Evolutionary conservation across 2,888 invertebrate genomes (phyloP).

Genomic region (Scotopteryx bipunctaria): DNA sequence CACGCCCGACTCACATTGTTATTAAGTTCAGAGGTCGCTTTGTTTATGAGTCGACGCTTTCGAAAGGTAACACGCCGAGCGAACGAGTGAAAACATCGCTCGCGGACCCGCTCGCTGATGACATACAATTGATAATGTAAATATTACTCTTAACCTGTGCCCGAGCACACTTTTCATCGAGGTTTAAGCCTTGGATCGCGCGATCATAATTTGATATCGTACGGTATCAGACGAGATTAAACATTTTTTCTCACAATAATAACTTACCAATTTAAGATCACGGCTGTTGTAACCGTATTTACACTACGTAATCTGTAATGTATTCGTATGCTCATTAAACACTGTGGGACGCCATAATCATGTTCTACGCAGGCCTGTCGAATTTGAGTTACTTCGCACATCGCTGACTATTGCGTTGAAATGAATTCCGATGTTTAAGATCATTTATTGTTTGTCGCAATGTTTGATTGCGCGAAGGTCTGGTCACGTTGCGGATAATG

Average conservation of each 20-base stretch:
- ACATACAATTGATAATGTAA: conserved; percentile 80
- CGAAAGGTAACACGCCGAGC: conserved; percentile 78
- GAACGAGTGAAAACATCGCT: conserved; percentile 75
- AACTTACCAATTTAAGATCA: conserved; percentile 24
- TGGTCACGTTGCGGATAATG: conserved; percentile 66
- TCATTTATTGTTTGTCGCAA: conserved; percentile 53
- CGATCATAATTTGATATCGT: conserved; percentile 36
- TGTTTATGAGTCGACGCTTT: conserved; percentile 80
- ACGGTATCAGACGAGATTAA: conserved; percentile 25
- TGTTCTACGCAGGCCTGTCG: conserved; percentile 6
- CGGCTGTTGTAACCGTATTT: conserved; percentile 19
- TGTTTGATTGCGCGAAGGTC: conserved; percentile 63
- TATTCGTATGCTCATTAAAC: conserved; percentile 15
- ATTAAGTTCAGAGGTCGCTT: conserved; percentile 81
- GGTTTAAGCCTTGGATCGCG: conserved; percentile 47
- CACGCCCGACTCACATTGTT: conserved; percentile 80
- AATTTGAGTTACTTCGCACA: conserved; percentile 17
- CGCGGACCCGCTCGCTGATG: conserved; percentile 65
- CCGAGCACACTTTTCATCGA: conserved; percentile 57
- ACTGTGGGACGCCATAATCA: conserved; percentile 6
- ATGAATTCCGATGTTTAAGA: conserved; percentile 18
- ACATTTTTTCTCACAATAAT: conserved; percentile 29
- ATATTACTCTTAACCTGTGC: conserved; percentile 70
- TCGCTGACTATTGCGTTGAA: conserved; percentile 20
- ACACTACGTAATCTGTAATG: conserved; percentile 20